Conservation (phyloP, 2,888 invertebrate species). For the Odontothrips loti region DNA sequence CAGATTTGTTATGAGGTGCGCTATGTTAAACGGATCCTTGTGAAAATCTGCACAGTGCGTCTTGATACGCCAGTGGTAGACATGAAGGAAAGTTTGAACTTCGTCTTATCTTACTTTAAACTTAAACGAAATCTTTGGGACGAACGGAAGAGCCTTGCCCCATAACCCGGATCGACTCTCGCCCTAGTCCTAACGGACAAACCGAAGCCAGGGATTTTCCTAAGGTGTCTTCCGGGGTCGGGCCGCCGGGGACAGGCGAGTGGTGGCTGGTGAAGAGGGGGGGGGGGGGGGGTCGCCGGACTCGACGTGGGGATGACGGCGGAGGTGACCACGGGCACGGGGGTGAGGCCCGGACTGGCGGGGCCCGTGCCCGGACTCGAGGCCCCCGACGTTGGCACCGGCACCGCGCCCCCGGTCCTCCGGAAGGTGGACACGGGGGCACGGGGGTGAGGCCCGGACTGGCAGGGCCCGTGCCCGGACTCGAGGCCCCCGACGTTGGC, state of each 20-base stretch:
- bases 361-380: conserved; percentile 48
- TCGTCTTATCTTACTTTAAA: too few species aligned
- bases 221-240: conserved; percentile 52
- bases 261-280: conserved; percentile 42
- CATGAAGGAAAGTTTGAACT: too few species aligned
- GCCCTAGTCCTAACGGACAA: too few species aligned
- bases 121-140: too few species aligned
- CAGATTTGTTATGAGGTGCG: too few species aligned
- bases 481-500: conserved; percentile 48
- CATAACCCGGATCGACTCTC: too few species aligned
- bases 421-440: too few species aligned
- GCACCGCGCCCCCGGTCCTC: conserved; percentile 36
- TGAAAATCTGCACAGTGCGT: too few species aligned
- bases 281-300: conserved; percentile 42
- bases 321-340: conserved; percentile 7
- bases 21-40: too few species aligned
- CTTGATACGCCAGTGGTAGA: too few species aligned
- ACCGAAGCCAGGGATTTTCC: conserved; percentile 66
- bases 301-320: conserved; percentile 39
- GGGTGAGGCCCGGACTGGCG: conserved; percentile 42
- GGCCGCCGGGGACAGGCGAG: conserved; percentile 41
- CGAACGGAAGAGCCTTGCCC: too few species aligned
- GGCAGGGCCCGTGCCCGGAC: conserved; percentile 46
- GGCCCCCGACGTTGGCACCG: conserved; percentile 46
- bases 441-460: conserved; percentile 46